Percentiles rank a stretch among this genome's conserved stretches.
Conservation (phyloP, 1,140 invertebrate species). For the Zeugodacus cucurbitae region DNA sequence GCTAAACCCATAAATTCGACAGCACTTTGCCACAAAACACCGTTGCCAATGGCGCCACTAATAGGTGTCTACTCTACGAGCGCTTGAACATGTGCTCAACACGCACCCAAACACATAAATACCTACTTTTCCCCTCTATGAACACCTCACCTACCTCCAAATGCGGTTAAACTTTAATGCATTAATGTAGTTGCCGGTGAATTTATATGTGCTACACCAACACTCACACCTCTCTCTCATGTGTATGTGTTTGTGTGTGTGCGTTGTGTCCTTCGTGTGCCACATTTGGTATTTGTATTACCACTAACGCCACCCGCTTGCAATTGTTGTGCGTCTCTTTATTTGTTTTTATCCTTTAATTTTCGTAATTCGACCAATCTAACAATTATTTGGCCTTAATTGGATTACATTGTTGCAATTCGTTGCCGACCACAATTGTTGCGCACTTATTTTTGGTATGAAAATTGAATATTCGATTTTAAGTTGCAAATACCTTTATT, state of each 20-base stretch:
- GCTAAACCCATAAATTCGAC: neutral
- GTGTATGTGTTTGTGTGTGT: neutral
- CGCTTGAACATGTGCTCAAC: neutral
- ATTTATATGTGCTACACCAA: neutral
- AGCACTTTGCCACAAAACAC: constrained; percentile 4
- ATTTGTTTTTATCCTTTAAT: neutral
- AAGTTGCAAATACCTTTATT: neutral
- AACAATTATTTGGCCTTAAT: neutral
- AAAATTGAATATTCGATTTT: neutral
- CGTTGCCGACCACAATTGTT: neutral
- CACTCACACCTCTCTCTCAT: too few species aligned
- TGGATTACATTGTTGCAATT: neutral
- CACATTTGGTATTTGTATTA: neutral
- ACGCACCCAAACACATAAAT: neutral
- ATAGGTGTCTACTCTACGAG: neutral
- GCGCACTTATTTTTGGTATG: neutral
- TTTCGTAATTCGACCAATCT: constrained; percentile 18
- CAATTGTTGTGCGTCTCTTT: neutral
- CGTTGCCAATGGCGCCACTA: constrained; percentile 18
- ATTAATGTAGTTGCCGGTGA: neutral
- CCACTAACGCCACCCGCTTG: neutral
- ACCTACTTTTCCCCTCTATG: neutral
- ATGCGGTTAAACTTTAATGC: constrained; percentile 17
- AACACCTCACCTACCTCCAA: neutral
- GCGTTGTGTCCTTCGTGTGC: neutral